Evolutionary conservation across 2,113 vertebrate species (phyloP).

Genomic region (Eonycteris spelaea): DNA sequence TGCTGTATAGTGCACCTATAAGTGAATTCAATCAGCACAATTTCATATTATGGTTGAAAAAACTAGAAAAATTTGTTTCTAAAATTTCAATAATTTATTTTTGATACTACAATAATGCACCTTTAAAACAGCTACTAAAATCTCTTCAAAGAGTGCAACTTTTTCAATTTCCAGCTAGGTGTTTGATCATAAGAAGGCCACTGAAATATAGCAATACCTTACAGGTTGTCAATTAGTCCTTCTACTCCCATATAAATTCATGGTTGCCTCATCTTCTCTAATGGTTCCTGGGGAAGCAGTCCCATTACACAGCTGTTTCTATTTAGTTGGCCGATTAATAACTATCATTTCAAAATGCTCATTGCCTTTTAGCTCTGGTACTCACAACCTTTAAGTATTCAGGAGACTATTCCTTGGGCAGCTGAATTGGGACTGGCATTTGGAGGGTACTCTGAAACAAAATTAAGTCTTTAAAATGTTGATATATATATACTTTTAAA

Average conservation of each 20-base stretch:
- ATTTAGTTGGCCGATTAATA: background rate
- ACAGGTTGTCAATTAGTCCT: background rate
- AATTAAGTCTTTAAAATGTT: slow-evolving; percentile 51
- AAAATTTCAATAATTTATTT: background rate
- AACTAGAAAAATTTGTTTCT: background rate
- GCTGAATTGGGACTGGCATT: slow-evolving; percentile 53
- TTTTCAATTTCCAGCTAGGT: background rate
- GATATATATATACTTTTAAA: slow-evolving; percentile 14
- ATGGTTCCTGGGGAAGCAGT: background rate
- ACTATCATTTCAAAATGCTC: slow-evolving; percentile 45
- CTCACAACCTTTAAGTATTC: slow-evolving; percentile 21
- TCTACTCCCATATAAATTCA: background rate
- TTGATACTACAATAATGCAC: background rate
- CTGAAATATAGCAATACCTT: background rate
- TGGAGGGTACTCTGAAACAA: slow-evolving; percentile 36
- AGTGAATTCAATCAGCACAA: background rate
- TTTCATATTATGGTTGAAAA: background rate
- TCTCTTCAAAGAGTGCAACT: background rate
- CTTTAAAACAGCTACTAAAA: background rate
- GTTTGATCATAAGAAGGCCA: background rate
- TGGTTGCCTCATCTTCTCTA: background rate
- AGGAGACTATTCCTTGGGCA: slow-evolving; percentile 27
- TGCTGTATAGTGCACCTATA: background rate
- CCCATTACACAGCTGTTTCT: background rate
- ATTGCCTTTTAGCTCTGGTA: slow-evolving; percentile 19